These are phyloP conservation scores for Progne subis DNA, from an alignment of 2,113 vertebrate genomes.

Conservation along the genomic window DNA sequence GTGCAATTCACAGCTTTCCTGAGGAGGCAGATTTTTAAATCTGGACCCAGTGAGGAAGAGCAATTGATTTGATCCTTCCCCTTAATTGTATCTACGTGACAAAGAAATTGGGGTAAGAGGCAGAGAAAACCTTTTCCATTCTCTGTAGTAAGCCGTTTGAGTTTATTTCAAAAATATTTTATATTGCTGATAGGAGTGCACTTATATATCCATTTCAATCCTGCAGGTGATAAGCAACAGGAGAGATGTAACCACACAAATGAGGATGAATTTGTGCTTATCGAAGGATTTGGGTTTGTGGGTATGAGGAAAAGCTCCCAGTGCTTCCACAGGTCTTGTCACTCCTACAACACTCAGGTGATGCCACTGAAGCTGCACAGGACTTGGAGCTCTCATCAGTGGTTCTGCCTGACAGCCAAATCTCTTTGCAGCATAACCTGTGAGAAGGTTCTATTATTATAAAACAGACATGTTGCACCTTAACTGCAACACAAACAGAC, in stretches of 20 bases:
- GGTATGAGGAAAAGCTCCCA: background rate
- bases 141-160: background rate
- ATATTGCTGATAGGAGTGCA: background rate
- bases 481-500: background rate
- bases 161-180: background rate
- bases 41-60: background rate
- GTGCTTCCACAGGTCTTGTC: background rate
- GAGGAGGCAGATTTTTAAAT: background rate
- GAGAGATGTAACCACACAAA: background rate
- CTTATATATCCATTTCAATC: background rate
- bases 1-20: background rate
- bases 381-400: background rate
- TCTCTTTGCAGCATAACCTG: background rate
- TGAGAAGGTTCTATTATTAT: background rate
- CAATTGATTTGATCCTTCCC: background rate
- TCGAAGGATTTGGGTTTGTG: accelerated
- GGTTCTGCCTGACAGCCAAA: background rate
- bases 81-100: background rate
- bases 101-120: background rate
- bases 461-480: background rate
- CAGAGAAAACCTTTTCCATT: background rate
- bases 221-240: background rate
- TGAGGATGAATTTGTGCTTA: background rate
- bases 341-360: background rate
- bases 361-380: background rate